Conservation (phyloP, 2,113 vertebrate species). For the Notarius lentiginosus region DNA sequence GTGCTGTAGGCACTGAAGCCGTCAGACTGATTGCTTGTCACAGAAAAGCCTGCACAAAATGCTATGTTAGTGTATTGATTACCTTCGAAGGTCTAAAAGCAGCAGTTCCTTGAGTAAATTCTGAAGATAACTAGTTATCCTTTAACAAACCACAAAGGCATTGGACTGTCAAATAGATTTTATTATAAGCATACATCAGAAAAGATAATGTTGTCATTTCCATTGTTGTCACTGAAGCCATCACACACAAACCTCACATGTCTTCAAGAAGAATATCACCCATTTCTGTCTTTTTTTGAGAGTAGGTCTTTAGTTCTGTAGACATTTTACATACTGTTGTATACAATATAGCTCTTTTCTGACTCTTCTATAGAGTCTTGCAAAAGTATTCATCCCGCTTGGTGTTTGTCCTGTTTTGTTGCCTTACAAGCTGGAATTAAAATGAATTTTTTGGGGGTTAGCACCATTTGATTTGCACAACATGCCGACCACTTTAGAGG, state of each 20-base stretch:
- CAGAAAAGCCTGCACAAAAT: too few species aligned
- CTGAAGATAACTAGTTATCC: not conserved
- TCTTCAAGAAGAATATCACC: not conserved
- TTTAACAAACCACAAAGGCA: too few species aligned
- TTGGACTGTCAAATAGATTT: not conserved
- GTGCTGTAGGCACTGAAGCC: not conserved
- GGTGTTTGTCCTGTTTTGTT: too few species aligned
- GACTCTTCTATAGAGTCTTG: not conserved
- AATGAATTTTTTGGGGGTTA: too few species aligned
- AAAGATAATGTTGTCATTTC: too few species aligned
- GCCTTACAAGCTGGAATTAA: too few species aligned
- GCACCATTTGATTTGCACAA: too few species aligned
- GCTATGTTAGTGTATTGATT: not conserved
- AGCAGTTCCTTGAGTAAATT: not conserved
- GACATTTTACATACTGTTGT: not conserved
- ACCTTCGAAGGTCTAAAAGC: not conserved
- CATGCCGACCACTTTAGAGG: too few species aligned
- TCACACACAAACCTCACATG: not conserved
- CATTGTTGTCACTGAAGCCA: too few species aligned
- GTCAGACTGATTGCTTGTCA: too few species aligned
- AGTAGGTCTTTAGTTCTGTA: not conserved
- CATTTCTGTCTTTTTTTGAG: not conserved
- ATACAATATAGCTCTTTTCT: not conserved
- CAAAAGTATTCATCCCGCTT: not conserved
- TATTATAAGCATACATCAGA: not conserved